Conservation (phyloP, 2,113 vertebrate genomes). For the Neoarius graeffei region DNA sequence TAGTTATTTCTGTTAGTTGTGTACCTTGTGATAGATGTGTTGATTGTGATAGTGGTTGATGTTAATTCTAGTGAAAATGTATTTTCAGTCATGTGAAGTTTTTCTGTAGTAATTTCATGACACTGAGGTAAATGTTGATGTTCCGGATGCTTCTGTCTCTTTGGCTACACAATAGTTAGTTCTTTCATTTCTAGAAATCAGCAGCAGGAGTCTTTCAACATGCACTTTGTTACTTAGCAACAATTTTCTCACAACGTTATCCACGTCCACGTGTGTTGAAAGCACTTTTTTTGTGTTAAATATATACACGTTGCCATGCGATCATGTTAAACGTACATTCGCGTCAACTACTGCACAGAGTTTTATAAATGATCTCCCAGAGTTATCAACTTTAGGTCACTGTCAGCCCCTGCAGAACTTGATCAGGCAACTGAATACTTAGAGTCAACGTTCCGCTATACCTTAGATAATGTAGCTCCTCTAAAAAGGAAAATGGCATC, state of each 20-base stretch:
- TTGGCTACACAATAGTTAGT: too few relatives aligned
- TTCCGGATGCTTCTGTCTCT: not conserved
- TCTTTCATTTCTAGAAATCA: too few relatives aligned
- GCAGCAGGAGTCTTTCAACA: not conserved
- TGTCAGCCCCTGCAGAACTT: too few relatives aligned
- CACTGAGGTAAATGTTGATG: not conserved
- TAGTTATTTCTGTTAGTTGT: not conserved
- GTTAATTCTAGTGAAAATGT: not conserved
- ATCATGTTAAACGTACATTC: too few relatives aligned
- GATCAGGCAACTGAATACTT: too few relatives aligned
- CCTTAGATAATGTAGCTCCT: too few relatives aligned
- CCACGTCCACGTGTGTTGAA: not conserved
- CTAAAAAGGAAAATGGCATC: too few relatives aligned
- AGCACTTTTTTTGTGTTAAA: not conserved
- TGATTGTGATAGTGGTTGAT: not conserved
- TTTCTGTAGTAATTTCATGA: not conserved
- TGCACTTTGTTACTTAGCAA: not conserved
- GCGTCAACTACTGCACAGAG: too few relatives aligned
- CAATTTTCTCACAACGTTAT: not conserved
- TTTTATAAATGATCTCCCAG: too few relatives aligned
- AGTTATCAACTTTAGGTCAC: too few relatives aligned
- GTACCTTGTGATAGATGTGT: not conserved
- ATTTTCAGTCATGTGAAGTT: not conserved
- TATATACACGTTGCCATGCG: too few relatives aligned
- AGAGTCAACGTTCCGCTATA: too few relatives aligned